Percentiles rank a stretch among this genome's conserved stretches.
Evolutionary conservation across 2,797 vertebrate species (phyloP).

Genomic region (Sparidentex hasta): DNA sequence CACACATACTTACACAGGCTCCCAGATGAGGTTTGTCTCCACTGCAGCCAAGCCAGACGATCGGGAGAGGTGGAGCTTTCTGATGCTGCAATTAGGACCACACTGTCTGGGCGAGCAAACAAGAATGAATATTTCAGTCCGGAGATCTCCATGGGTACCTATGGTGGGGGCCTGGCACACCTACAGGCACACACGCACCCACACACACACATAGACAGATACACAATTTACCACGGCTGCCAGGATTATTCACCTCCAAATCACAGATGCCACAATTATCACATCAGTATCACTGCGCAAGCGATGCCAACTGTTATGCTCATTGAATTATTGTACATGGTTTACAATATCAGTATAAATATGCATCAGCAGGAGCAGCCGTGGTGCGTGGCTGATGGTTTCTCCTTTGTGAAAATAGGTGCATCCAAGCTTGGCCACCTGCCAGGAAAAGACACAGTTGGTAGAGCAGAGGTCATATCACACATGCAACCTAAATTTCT

Average conservation of each 20-base stretch:
- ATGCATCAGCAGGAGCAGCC: conserved; percentile 50
- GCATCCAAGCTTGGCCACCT: conserved; percentile 46
- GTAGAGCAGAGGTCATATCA: conserved; percentile 68
- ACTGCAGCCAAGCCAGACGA: conserved; percentile 81
- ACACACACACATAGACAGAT: conserved; percentile 19
- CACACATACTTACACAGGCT: conserved; percentile 54
- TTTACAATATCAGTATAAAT: conserved; percentile 60
- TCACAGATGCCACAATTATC: conserved; percentile 79
- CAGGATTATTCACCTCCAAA: conserved; percentile 83
- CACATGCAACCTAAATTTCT: conserved; percentile 41
- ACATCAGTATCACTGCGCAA: conserved; percentile 74
- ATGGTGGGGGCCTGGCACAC: conserved; percentile 82
- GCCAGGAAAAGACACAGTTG: conserved; percentile 64
- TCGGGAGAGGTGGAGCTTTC: conserved; percentile 81
- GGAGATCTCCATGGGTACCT: conserved; percentile 78
- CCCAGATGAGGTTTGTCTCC: conserved; percentile 79
- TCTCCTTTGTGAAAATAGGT: conserved; percentile 52
- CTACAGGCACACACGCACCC: conserved; percentile 73
- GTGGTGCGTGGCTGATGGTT: conserved; percentile 1
- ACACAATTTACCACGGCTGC: conserved; percentile 87
- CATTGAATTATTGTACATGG: conserved; percentile 66
- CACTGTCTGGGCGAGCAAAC: conserved; percentile 81
- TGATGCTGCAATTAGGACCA: conserved; percentile 83
- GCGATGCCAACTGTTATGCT: conserved; percentile 75
- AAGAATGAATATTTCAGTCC: conserved; percentile 85